A percentile compares a stretch with the other conserved stretches of the same genome.
Evolutionary conservation across 2,113 vertebrate species (phyloP).

Genomic region (Prietella phreatophila): DNA sequence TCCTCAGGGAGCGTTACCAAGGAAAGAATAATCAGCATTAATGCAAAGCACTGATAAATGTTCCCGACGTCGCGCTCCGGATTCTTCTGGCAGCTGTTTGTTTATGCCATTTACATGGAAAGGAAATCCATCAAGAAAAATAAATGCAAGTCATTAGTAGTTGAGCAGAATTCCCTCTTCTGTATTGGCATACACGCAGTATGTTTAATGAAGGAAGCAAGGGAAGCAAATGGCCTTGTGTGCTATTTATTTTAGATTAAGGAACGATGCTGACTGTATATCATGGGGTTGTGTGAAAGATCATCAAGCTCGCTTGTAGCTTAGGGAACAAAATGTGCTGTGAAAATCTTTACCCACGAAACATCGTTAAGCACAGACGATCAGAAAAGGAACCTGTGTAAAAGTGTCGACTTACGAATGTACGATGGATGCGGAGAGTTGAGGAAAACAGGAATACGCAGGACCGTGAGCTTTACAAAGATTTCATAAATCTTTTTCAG

Average conservation of each 20-base stretch:
- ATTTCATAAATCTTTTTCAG: slow-evolving; percentile 20
- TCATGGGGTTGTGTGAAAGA: slow-evolving; percentile 33
- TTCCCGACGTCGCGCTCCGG: slow-evolving; percentile 44
- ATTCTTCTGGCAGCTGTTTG: slow-evolving; percentile 61
- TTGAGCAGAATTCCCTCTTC: slow-evolving; percentile 50
- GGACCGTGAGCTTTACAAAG: background rate
- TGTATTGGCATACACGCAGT: slow-evolving; percentile 39
- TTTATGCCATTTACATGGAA: slow-evolving; percentile 64
- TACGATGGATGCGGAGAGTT: background rate
- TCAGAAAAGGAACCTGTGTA: slow-evolving; percentile 16
- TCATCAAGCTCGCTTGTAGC: slow-evolving; percentile 32
- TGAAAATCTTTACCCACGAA: background rate
- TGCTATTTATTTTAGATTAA: slow-evolving; percentile 54
- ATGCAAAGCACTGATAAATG: slow-evolving; percentile 66
- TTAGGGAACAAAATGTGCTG: background rate
- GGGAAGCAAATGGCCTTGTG: slow-evolving; percentile 34
- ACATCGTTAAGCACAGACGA: slow-evolving; percentile 30
- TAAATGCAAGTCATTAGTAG: slow-evolving; percentile 52
- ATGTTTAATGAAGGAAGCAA: slow-evolving; percentile 50
- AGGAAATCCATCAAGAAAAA: slow-evolving; percentile 62
- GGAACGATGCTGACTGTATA: slow-evolving; percentile 36
- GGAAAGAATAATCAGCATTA: slow-evolving; percentile 62
- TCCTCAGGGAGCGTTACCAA: slow-evolving; percentile 54
- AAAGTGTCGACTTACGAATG: slow-evolving; percentile 25
- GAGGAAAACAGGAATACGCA: background rate